These are phyloP conservation scores for Thalassophryne amazonica DNA, from an alignment of 2,797 vertebrate species.

Conservation along the genomic window DNA sequence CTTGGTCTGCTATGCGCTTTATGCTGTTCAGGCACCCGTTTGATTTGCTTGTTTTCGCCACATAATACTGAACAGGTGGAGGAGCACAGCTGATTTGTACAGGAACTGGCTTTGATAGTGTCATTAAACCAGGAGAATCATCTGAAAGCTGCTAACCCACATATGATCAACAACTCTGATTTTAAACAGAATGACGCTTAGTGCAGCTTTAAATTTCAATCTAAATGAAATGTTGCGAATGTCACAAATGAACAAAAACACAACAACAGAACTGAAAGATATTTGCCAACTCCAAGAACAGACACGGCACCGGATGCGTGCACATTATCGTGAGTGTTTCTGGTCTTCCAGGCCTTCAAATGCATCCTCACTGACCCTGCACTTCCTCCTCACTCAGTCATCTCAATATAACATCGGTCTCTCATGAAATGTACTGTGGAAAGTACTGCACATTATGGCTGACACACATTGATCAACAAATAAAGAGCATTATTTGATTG, in stretches of 20 bases:
- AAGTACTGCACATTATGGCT: slow-evolving; percentile 45
- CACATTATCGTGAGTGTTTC: background rate
- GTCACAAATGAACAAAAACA: too few relatives aligned
- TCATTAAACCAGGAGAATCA: slow-evolving; percentile 13
- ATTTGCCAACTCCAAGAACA: background rate
- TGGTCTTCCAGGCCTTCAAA: slow-evolving; percentile 1
- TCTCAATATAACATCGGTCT: slow-evolving; percentile 16
- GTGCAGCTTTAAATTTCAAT: slow-evolving; percentile 63
- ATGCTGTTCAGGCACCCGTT: slow-evolving; percentile 52
- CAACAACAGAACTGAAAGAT: background rate
- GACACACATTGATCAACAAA: slow-evolving; percentile 6
- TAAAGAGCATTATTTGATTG: background rate
- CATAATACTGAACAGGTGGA: slow-evolving; percentile 43
- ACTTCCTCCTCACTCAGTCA: slow-evolving; percentile 36
- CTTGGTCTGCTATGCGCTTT: slow-evolving; percentile 47
- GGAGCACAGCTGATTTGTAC: slow-evolving; percentile 32
- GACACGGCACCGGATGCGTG: background rate
- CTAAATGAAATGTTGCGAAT: too few relatives aligned
- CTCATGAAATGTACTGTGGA: slow-evolving; percentile 32
- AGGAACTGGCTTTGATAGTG: slow-evolving; percentile 25
- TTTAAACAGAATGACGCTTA: slow-evolving; percentile 27
- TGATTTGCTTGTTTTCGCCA: slow-evolving; percentile 40
- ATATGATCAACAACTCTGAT: too few relatives aligned
- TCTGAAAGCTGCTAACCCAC: too few relatives aligned
- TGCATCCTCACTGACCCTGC: slow-evolving; percentile 7